phyloP scores from a whole-genome alignment of 2,888 invertebrate species.

The Chrysodeixis includens region DNA sequence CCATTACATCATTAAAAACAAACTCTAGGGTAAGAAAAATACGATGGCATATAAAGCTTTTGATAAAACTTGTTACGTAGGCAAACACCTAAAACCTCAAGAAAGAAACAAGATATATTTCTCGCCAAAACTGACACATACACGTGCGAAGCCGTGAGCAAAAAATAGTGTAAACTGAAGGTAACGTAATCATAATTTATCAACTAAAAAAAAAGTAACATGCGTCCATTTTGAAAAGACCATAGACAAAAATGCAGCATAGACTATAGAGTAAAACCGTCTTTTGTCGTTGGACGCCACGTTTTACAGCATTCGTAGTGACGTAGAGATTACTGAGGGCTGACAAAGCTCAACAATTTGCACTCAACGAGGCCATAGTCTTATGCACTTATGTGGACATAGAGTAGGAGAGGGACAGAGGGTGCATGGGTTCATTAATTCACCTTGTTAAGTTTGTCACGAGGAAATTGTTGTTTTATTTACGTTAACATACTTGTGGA shows the following conservation, averaged over 20 bases:
- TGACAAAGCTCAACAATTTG: slow-evolving; percentile 40
- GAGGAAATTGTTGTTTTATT: too few relatives aligned
- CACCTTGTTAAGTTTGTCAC: too few relatives aligned
- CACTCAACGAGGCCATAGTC: slow-evolving; percentile 44
- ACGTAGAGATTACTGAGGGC: slow-evolving; percentile 13
- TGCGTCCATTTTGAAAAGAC: background rate
- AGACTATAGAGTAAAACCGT: background rate
- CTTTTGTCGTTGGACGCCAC: background rate
- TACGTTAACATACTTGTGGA: too few relatives aligned
- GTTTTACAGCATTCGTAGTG: slow-evolving; percentile 6
- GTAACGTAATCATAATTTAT: background rate
- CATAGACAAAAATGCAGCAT: background rate
- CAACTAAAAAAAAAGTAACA: background rate
- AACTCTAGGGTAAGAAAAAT: background rate
- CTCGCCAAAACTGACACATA: too few relatives aligned
- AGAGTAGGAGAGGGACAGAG: slow-evolving; percentile 33
- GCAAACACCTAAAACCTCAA: too few relatives aligned
- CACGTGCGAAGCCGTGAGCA: too few relatives aligned
- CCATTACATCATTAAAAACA: background rate
- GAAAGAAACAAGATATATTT: too few relatives aligned
- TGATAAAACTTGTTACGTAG: too few relatives aligned
- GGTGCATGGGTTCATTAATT: too few relatives aligned
- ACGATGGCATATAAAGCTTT: background rate
- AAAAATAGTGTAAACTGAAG: too few relatives aligned
- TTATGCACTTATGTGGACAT: slow-evolving; percentile 44